Conservation (phyloP, 2,888 invertebrate species). For the Trichogramma dendrolimi region DNA sequence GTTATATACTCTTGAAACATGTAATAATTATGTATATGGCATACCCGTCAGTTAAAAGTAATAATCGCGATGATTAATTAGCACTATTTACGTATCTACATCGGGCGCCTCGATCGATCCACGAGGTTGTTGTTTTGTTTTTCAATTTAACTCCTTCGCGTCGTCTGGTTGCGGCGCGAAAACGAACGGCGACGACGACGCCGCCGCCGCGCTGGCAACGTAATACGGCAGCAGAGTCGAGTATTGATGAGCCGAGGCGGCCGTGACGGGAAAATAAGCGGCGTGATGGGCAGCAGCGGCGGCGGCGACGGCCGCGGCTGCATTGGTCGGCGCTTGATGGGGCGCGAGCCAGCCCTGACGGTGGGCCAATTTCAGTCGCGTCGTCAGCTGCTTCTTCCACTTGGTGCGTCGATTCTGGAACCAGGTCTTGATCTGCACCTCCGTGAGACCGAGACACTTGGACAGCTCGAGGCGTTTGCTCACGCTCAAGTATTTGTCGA, state of each 20-base stretch:
- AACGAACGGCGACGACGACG: conserved; percentile 8
- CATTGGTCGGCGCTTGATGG: conserved; percentile 59
- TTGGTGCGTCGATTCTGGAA: conserved; percentile 93
- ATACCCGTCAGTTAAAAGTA: too few relatives aligned
- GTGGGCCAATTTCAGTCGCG: conserved; percentile 82
- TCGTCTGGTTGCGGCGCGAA: conserved; percentile 6
- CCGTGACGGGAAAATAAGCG: conserved; percentile 35
- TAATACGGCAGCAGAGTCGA: conserved; percentile 18
- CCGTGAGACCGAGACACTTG: conserved; percentile 80
- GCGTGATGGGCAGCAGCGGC: conserved; percentile 10
- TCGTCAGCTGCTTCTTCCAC: conserved; percentile 95
- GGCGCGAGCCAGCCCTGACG: conserved; percentile 61
- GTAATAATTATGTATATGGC: too few relatives aligned
- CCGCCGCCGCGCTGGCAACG: conserved; percentile 5
- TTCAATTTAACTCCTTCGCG: not conserved
- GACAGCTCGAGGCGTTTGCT: conserved; percentile 92
- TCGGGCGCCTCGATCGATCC: too few relatives aligned
- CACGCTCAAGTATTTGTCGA: conserved; percentile 93
- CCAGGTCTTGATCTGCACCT: conserved; percentile 97
- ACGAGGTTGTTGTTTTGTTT: too few relatives aligned
- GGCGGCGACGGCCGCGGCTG: conserved; percentile 52
- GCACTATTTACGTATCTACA: too few relatives aligned
- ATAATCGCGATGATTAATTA: too few relatives aligned
- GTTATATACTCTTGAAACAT: too few relatives aligned
- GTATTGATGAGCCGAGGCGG: conserved; percentile 1